These are phyloP conservation scores for Nemopilema nomurai DNA, from an alignment of 30 jellyfish, hydroid and myxozoan genomes.

Conservation along the genomic window DNA sequence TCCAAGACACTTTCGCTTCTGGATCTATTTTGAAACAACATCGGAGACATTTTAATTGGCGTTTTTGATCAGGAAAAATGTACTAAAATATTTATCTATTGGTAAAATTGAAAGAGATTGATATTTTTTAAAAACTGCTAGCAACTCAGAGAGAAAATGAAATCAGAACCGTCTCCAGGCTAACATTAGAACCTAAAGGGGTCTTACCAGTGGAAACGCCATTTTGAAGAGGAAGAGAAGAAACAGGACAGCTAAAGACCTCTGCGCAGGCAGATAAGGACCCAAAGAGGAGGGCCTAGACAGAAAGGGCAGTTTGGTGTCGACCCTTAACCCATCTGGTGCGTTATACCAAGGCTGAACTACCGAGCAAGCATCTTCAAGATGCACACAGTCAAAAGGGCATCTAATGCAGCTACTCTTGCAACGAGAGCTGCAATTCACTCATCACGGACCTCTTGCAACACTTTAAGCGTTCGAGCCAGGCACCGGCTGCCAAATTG, in stretches of 20 bases:
- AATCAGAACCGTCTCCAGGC: background rate
- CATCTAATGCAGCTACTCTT: conserved; percentile 16
- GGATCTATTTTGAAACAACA: too few species aligned
- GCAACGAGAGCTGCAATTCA: conserved; percentile 12
- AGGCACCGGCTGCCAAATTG: background rate
- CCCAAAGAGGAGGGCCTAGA: background rate
- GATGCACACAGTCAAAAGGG: conserved; percentile 42
- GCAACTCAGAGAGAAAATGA: background rate
- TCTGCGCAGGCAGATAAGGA: conserved; percentile 4
- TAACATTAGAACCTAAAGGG: background rate
- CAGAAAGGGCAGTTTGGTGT: background rate
- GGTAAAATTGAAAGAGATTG: too few species aligned
- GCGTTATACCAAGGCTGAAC: background rate
- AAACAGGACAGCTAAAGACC: background rate
- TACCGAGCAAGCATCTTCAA: background rate
- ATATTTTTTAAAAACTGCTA: too few species aligned
- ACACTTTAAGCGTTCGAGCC: background rate
- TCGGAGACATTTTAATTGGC: too few species aligned
- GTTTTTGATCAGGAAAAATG: too few species aligned
- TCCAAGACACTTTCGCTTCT: too few species aligned
- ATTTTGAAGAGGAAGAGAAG: conserved; percentile 2
- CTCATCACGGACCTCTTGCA: background rate
- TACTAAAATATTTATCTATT: too few species aligned
- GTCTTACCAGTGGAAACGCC: conserved; percentile 21
- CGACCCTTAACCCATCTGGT: background rate